Evolutionary conservation across 2,797 vertebrate species (phyloP).

Genomic region (Muscicapa striata): DNA sequence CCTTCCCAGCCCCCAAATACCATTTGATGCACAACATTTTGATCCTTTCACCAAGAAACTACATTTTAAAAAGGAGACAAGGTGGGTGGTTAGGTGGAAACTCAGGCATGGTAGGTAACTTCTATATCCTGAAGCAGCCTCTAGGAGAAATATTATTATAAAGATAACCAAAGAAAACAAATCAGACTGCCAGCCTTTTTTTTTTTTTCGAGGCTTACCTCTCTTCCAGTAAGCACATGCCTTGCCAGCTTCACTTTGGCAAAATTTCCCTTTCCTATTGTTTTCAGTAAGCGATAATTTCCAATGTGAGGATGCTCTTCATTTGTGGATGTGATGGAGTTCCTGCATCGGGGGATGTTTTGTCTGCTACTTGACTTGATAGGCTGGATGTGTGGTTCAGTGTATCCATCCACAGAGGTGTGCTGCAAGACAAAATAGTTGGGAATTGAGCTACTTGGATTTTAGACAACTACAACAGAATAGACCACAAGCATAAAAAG

Average conservation of each 20-base stretch:
- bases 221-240: conserved; percentile 92
- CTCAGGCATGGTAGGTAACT: background rate
- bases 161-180: background rate
- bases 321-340: conserved; percentile 88
- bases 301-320: conserved; percentile 95
- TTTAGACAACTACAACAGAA: background rate
- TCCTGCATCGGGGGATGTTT: conserved; percentile 89
- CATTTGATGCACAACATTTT: background rate
- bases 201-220: conserved; percentile 80
- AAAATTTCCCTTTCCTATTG: conserved; percentile 96
- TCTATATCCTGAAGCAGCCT: background rate
- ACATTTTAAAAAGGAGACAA: background rate
- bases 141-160: background rate
- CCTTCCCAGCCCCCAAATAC: background rate
- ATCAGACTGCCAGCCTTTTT: background rate
- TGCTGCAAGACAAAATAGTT: conserved; percentile 77
- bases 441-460: background rate
- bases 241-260: conserved; percentile 95
- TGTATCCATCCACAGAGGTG: conserved; percentile 90
- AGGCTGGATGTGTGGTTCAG: conserved; percentile 83
- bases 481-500: background rate
- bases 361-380: conserved; percentile 91
- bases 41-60: background rate
- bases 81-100: background rate
- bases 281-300: conserved; percentile 94